phyloP scores from a whole-genome alignment of 2,797 vertebrate genomes.

The Schizopygopsis malacanthus region DNA sequence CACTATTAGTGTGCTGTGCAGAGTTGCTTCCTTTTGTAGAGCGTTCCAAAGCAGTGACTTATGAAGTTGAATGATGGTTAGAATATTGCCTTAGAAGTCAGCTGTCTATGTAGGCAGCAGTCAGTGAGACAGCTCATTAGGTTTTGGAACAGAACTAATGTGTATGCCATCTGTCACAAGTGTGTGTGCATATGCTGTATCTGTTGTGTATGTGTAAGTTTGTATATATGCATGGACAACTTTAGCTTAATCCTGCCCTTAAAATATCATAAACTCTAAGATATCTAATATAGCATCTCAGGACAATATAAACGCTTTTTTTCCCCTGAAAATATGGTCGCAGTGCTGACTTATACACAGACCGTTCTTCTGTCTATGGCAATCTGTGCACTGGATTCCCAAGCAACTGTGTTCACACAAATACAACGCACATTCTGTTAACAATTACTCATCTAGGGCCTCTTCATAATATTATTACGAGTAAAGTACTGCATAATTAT shows the following conservation, averaged over 20 bases:
- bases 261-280: constrained; percentile 8
- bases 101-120: constrained; percentile 8
- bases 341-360: not conserved
- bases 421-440: constrained; percentile 12
- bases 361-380: not conserved
- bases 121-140: constrained; percentile 23
- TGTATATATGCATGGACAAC: not conserved
- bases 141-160: not conserved
- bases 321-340: not conserved
- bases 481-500: not conserved
- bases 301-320: not conserved
- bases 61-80: constrained; percentile 17
- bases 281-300: constrained; percentile 10
- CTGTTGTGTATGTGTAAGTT: constrained; percentile 5
- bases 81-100: constrained; percentile 33
- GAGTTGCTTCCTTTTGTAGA: not conserved
- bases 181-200: constrained; percentile 14
- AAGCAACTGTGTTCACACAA: constrained; percentile 5
- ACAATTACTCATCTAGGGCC: constrained; percentile 9
- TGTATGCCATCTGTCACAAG: constrained; percentile 13
- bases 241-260: not conserved
- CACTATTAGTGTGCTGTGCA: not conserved
- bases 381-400: constrained; percentile 12
- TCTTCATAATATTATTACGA: constrained; percentile 4
- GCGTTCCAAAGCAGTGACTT: not conserved